These are phyloP conservation scores for Cinclus cinclus DNA, from an alignment of 2,113 vertebrate genomes.

Conservation along the genomic window DNA sequence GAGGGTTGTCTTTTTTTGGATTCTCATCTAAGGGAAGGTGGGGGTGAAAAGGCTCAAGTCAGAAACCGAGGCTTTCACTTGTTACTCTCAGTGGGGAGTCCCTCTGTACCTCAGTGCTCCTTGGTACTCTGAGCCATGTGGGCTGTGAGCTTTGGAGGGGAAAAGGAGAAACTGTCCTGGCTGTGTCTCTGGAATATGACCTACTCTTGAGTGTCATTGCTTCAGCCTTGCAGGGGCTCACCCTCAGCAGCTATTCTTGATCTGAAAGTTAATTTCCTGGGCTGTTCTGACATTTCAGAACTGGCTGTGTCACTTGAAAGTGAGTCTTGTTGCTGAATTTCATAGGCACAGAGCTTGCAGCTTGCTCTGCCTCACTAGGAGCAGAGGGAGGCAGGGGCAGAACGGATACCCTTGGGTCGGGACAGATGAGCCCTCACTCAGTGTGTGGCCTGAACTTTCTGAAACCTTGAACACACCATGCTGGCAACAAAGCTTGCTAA, in stretches of 20 bases:
- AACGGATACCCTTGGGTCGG: background rate
- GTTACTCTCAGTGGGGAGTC: background rate
- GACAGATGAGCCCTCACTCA: background rate
- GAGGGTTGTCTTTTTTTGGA: background rate
- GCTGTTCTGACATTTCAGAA: background rate
- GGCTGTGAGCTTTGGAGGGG: background rate
- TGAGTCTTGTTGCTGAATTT: background rate
- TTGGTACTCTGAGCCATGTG: background rate
- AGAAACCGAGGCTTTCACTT: background rate
- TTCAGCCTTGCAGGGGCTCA: background rate
- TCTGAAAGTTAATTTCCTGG: background rate
- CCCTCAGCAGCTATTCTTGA: background rate
- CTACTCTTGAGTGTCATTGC: rapidly evolving
- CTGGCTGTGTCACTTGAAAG: background rate
- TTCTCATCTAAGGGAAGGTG: background rate
- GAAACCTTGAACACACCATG: background rate
- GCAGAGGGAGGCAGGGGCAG: background rate
- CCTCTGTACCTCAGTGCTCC: background rate
- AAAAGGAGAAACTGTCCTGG: background rate
- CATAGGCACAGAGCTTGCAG: background rate
- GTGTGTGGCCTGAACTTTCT: background rate
- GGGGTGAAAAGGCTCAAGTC: background rate
- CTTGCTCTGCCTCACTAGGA: rapidly evolving
- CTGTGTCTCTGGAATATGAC: background rate
- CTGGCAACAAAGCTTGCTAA: background rate